phyloP scores from a whole-genome alignment of 2,888 invertebrate genomes.

The Unio pictorum region DNA sequence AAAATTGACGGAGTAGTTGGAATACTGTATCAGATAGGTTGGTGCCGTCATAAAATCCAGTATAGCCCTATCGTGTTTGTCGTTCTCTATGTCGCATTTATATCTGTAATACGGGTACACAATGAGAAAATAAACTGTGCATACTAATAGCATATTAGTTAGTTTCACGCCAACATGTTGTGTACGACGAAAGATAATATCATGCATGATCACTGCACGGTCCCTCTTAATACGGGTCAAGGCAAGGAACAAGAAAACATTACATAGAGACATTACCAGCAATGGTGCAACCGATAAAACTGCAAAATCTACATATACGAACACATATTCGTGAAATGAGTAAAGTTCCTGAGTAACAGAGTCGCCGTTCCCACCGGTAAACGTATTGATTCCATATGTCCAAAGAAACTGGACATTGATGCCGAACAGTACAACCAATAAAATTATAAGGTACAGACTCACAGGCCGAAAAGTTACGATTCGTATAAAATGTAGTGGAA shows the following conservation, averaged over 20 bases:
- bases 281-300: slow-evolving; percentile 35
- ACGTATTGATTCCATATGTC: slow-evolving; percentile 40
- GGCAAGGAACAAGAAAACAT: slow-evolving; percentile 26
- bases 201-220: slow-evolving; percentile 25
- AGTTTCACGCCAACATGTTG: slow-evolving; percentile 31
- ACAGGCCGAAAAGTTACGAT: slow-evolving; percentile 22
- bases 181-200: slow-evolving; percentile 3
- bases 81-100: slow-evolving; percentile 7
- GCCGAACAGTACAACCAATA: slow-evolving; percentile 16
- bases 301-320: slow-evolving; percentile 39
- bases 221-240: slow-evolving; percentile 16
- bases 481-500: slow-evolving; percentile 21
- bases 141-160: slow-evolving; percentile 41
- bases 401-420: slow-evolving; percentile 33
- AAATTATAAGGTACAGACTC: slow-evolving; percentile 15
- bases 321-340: slow-evolving; percentile 41
- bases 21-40: slow-evolving; percentile 33
- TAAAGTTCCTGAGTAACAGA: slow-evolving; percentile 27
- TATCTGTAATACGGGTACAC: slow-evolving; percentile 37
- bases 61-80: slow-evolving; percentile 5
- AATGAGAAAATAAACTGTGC: slow-evolving; percentile 39
- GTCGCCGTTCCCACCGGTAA: slow-evolving; percentile 23
- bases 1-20: slow-evolving; percentile 45
- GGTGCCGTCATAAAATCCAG: slow-evolving; percentile 34
- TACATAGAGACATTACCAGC: slow-evolving; percentile 33